Base-by-base conservation (phyloP, 2,888 invertebrate genomes). In the Cephus sareptanus region DNA sequence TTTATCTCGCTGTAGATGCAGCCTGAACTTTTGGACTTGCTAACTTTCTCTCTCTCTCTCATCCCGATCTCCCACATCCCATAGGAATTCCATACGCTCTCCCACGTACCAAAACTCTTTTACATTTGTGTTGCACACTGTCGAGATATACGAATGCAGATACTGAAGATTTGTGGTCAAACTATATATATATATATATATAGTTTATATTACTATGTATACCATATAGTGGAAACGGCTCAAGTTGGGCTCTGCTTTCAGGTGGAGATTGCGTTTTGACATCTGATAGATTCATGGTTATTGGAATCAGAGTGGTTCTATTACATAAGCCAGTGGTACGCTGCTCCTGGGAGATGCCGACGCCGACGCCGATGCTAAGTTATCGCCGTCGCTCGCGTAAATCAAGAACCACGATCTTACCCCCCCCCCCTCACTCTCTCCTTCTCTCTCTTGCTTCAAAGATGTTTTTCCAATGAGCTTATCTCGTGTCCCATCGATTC, bases 201-300 rank as follows among this genome's bases (percentile, higher is more conserved):
- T 77, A 37, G 91, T 69, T 74, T 56, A 77, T 15, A 23, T 92
- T 91, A 92, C 92, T 92, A 92, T 92, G 92, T 92, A 92, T 92
- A 92, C 92, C 92, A 92, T 92, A 92, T 92, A 92, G 92, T 23
- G 23, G 23, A 56, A 56, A 92, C 92, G 92, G 91, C 89, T 56
- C 56, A 56, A 56, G 56, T 9, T 23, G 23, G 56, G 87, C 89
- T 90, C 90, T 88, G 92, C 92, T 91, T 89, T 92, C 92, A 92
- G 92, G 92, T 92, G 92, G 91, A 94, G 94, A 94, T 94, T 94
- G 94, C 93, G 93, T 94, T 94, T 94, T 94, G 95, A 95, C 94
- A 93, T 93, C 93, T 95, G 95, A 95, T 95, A 94, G 95, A 95
- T 95, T 95, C 95, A 95, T 95, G 95, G 95, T 94, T 95, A 95